Conservation (phyloP, 2,113 vertebrate species). For the Gasterosteus aculeatus region DNA sequence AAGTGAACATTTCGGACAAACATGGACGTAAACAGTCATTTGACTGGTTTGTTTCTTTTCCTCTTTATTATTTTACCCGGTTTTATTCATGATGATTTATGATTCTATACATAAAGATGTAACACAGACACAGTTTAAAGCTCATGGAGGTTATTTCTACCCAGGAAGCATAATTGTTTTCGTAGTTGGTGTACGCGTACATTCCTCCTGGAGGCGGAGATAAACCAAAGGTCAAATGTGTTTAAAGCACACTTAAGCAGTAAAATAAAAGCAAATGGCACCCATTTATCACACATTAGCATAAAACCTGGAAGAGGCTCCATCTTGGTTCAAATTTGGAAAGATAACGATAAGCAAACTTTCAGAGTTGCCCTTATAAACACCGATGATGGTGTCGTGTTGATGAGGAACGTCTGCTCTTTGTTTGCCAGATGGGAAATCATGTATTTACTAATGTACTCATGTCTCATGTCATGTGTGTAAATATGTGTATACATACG, state of each 20-base stretch:
- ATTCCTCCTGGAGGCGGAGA: slow-evolving; percentile 3
- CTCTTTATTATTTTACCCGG: neutral
- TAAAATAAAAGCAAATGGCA: neutral
- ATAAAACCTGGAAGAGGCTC: neutral
- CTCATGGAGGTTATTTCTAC: neutral
- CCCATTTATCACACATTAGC: neutral
- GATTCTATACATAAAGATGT: neutral
- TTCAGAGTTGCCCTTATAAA: neutral
- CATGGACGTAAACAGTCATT: too few species aligned
- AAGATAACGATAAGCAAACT: neutral
- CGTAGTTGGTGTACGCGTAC: neutral
- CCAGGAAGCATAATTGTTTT: neutral
- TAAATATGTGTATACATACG: too few species aligned
- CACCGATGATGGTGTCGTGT: neutral
- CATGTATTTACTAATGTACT: neutral
- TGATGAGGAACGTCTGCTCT: neutral
- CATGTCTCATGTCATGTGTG: too few species aligned
- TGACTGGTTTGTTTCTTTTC: neutral
- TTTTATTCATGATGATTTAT: neutral
- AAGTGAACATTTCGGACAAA: too few species aligned
- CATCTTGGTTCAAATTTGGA: neutral
- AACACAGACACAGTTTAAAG: neutral
- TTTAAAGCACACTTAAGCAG: slow-evolving; percentile 2
- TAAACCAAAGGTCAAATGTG: neutral
- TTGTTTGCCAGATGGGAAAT: neutral